Conservation (phyloP, 2,113 vertebrate genomes). For the Phylloscopus trochiloides region DNA sequence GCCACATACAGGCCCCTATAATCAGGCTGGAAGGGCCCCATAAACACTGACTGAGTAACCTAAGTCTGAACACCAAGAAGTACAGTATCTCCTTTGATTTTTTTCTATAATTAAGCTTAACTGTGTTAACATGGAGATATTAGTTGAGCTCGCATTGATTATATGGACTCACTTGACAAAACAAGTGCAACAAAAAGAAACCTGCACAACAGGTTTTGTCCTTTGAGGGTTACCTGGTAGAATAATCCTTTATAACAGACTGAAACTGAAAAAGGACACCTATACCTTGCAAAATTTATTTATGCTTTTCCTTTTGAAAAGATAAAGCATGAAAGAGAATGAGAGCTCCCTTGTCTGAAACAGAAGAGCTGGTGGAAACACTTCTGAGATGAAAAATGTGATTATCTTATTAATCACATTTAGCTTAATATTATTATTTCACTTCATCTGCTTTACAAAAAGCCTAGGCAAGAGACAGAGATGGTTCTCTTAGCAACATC, state of each 20-base stretch:
- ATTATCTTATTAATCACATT: conserved; percentile 44
- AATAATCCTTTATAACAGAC: background rate
- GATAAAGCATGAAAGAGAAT: background rate
- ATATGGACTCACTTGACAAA: background rate
- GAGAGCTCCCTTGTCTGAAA: background rate
- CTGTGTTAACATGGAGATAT: background rate
- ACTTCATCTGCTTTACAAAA: background rate
- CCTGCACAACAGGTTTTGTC: background rate
- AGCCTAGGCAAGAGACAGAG: background rate
- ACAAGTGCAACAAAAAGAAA: background rate
- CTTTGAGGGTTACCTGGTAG: background rate
- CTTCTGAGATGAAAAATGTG: background rate
- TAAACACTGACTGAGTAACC: background rate
- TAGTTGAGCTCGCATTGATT: background rate
- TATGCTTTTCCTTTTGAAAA: background rate
- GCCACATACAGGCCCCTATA: background rate
- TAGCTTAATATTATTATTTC: conserved; percentile 27
- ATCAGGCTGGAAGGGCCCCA: background rate
- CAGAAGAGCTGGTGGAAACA: background rate
- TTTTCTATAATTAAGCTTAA: background rate
- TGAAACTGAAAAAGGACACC: background rate
- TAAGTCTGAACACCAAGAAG: background rate
- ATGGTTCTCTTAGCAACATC: background rate
- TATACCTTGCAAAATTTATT: background rate
- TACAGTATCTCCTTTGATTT: background rate